A percentile compares a stretch with the other conserved stretches of the same genome.
These are phyloP conservation scores for Eremobia ochroleuca DNA, from an alignment of 2,888 invertebrate species.

Conservation along the genomic window DNA sequence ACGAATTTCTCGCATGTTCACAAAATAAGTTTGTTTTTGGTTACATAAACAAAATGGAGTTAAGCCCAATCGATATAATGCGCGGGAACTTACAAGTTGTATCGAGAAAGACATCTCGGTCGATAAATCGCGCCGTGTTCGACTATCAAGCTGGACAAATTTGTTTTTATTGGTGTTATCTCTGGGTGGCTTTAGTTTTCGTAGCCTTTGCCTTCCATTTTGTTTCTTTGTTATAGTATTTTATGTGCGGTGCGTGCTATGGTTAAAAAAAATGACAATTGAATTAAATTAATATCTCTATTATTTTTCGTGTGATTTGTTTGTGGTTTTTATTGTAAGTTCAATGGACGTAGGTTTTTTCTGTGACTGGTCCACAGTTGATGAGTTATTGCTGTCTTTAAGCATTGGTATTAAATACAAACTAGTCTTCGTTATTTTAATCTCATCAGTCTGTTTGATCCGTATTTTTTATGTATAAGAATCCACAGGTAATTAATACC, in stretches of 20 bases:
- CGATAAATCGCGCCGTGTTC: constrained; percentile 87
- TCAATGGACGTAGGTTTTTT: constrained; percentile 32
- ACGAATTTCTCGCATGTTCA: constrained; percentile 37
- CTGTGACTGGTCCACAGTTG: constrained; percentile 14
- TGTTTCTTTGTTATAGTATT: constrained; percentile 69
- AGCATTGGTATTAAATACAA: not conserved
- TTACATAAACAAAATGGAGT: constrained; percentile 70
- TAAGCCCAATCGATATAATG: constrained; percentile 74
- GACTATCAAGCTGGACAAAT: constrained; percentile 86
- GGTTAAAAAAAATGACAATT: constrained; percentile 60
- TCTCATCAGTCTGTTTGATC: not conserved
- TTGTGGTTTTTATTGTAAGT: constrained; percentile 35
- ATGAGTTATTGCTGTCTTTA: constrained; percentile 24
- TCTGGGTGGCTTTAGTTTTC: constrained; percentile 87
- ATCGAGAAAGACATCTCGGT: constrained; percentile 85
- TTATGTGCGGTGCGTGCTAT: constrained; percentile 59
- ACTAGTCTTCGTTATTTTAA: not conserved
- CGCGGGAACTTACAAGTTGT: constrained; percentile 78
- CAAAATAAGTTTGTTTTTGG: constrained; percentile 61
- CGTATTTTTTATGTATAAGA: not conserved
- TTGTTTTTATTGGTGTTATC: constrained; percentile 88
- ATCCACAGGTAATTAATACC: not conserved
- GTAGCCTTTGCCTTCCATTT: constrained; percentile 70
- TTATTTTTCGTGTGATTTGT: constrained; percentile 59
- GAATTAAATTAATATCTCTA: constrained; percentile 69